phyloP scores from a whole-genome alignment of 2,113 vertebrate species.

The Festucalex cinctus region DNA sequence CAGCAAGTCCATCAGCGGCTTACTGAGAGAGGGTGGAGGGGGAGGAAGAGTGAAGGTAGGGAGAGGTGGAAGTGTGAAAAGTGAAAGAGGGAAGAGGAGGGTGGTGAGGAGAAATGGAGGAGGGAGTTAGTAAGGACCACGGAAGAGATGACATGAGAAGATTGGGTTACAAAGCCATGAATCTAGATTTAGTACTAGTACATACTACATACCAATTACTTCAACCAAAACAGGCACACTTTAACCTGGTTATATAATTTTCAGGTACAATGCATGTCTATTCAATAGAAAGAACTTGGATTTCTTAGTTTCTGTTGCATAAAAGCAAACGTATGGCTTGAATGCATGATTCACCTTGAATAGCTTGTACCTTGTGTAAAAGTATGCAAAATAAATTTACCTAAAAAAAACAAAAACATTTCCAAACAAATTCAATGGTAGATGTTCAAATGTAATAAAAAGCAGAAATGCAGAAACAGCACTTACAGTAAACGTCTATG shows the following conservation, averaged over 20 bases:
- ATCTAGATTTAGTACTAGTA: constrained; percentile 23
- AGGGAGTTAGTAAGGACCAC: constrained; percentile 32
- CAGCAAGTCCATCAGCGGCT: constrained; percentile 93
- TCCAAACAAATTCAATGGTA: too few species aligned
- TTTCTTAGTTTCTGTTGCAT: neutral
- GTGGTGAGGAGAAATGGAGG: constrained; percentile 28
- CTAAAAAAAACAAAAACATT: too few species aligned
- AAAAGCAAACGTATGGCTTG: neutral
- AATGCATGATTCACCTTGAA: neutral
- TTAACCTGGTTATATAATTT: neutral
- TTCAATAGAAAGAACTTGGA: neutral
- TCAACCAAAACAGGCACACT: constrained; percentile 20
- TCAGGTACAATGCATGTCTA: neutral
- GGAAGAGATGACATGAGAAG: constrained; percentile 17
- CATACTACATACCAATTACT: constrained; percentile 36
- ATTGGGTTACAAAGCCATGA: constrained; percentile 44
- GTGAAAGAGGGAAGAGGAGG: constrained; percentile 16
- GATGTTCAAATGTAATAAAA: too few species aligned
- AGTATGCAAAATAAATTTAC: neutral
- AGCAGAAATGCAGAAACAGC: too few species aligned
- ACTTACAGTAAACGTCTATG: too few species aligned
- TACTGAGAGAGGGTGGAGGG: constrained; percentile 67
- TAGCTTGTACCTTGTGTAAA: constrained; percentile 2
- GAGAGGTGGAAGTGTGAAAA: constrained; percentile 20
- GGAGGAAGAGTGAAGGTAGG: constrained; percentile 36